phyloP scores from a whole-genome alignment of 2,113 vertebrate species.

The Pterocles burchelli region DNA sequence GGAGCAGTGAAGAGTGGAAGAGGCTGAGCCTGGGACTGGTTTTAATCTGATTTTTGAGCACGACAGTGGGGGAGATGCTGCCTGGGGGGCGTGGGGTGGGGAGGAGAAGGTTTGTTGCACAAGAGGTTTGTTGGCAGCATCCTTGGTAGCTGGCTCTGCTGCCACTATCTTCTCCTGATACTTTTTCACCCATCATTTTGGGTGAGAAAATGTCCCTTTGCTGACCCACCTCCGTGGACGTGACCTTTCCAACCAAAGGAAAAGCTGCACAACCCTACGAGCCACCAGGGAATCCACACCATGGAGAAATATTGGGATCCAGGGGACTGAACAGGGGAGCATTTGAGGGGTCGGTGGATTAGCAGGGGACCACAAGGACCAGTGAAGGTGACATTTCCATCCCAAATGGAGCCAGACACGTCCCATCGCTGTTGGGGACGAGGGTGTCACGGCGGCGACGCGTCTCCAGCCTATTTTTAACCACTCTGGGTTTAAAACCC shows the following conservation, averaged over 20 bases:
- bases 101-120: neutral
- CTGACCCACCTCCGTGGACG: neutral
- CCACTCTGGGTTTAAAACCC: neutral
- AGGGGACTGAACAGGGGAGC: neutral
- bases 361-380: neutral
- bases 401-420: fast-evolving
- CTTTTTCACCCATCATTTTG: neutral
- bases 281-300: neutral
- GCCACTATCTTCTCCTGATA: no score
- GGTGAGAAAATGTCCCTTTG: neutral
- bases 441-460: fast-evolving
- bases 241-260: neutral
- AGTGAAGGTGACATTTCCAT: fast-evolving
- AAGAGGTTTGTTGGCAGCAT: neutral
- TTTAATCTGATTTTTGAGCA: neutral
- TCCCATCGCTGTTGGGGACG: fast-evolving
- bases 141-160: neutral
- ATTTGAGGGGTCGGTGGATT: no score
- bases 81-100: fast-evolving
- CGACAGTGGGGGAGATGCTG: neutral
- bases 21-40: neutral
- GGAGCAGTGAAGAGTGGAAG: neutral
- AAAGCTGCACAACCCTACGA: neutral
- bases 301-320: fast-evolving
- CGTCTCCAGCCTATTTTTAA: neutral